These are phyloP conservation scores for Nematostella vectensis DNA, from an alignment of 92 coral and sea anemone genomes.

Conservation along the genomic window DNA sequence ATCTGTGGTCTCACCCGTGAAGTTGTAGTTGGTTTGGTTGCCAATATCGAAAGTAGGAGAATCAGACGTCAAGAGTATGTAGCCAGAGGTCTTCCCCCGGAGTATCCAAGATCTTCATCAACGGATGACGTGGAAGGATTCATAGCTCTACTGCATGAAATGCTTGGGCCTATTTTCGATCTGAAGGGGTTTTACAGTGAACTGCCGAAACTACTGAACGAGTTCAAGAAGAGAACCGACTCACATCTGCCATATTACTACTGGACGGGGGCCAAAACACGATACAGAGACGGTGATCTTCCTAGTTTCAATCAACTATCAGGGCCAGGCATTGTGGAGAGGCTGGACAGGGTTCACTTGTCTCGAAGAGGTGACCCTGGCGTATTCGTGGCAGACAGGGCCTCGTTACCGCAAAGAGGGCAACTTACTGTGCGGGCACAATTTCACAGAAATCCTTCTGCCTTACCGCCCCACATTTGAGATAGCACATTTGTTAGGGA, in stretches of 20 bases:
- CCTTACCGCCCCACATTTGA: constrained; percentile 32
- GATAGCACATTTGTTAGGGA: too few species aligned
- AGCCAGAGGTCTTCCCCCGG: constrained; percentile 27
- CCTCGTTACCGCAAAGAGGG: constrained; percentile 30
- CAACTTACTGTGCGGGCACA: constrained; percentile 42
- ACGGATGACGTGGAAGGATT: constrained; percentile 61
- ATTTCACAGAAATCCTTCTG: constrained; percentile 42
- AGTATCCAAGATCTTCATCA: constrained; percentile 52
- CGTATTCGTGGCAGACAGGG: constrained; percentile 24
- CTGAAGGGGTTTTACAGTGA: constrained; percentile 38
- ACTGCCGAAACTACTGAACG: constrained; percentile 43
- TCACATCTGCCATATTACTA: constrained; percentile 27
- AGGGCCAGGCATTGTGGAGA: constrained; percentile 23
- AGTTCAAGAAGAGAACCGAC: constrained; percentile 47
- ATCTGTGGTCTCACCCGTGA: constrained; percentile 6
- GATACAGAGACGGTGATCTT: too few species aligned
- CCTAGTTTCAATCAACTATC: constrained; percentile 37
- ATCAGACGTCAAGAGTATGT: constrained; percentile 18
- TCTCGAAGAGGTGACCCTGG: constrained; percentile 33
- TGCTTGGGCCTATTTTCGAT: constrained; percentile 37
- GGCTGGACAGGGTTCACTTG: constrained; percentile 10
- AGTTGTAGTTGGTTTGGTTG: constrained; percentile 25
- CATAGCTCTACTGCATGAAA: constrained; percentile 41
- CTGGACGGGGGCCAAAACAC: too few species aligned
- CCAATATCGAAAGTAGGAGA: constrained; percentile 29